A percentile compares a stretch with the other conserved stretches of the same genome.
phyloP scores from a whole-genome alignment of 2,113 vertebrate genomes.

The Oryzias javanicus region DNA sequence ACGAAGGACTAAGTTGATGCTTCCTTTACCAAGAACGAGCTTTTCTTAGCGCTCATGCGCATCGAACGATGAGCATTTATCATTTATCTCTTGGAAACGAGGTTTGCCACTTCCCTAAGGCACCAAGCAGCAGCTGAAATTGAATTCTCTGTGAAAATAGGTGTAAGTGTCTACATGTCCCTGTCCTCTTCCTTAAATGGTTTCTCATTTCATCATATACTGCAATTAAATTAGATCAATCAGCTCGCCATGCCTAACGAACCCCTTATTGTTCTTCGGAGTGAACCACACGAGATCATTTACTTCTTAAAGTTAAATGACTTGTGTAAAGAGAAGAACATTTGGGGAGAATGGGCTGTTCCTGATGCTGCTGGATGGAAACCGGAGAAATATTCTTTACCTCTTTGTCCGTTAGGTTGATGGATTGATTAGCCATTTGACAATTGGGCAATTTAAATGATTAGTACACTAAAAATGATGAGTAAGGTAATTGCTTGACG shows the following conservation, averaged over 20 bases:
- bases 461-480: too few species aligned
- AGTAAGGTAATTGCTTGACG: too few species aligned
- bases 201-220: conserved; percentile 36
- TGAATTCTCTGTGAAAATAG: conserved; percentile 14
- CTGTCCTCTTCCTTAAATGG: conserved; percentile 27
- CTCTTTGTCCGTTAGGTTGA: too few species aligned
- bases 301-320: conserved; percentile 17
- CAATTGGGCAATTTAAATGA: too few species aligned
- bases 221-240: conserved; percentile 41
- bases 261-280: conserved; percentile 32
- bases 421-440: too few species aligned
- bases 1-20: too few species aligned
- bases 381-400: too few species aligned
- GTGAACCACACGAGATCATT: conserved; percentile 35
- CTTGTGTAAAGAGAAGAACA: neutral
- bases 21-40: too few species aligned
- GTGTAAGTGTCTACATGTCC: conserved; percentile 27
- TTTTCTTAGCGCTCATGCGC: conserved; percentile 8
- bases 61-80: conserved; percentile 53
- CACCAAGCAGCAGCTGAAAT: conserved; percentile 8
- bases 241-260: conserved; percentile 40
- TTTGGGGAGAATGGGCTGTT: neutral
- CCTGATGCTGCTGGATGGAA: neutral
- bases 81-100: conserved; percentile 4
- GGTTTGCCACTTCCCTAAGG: neutral